Conservation (phyloP, 2,888 invertebrate species). For the Antheraea yamamai region DNA sequence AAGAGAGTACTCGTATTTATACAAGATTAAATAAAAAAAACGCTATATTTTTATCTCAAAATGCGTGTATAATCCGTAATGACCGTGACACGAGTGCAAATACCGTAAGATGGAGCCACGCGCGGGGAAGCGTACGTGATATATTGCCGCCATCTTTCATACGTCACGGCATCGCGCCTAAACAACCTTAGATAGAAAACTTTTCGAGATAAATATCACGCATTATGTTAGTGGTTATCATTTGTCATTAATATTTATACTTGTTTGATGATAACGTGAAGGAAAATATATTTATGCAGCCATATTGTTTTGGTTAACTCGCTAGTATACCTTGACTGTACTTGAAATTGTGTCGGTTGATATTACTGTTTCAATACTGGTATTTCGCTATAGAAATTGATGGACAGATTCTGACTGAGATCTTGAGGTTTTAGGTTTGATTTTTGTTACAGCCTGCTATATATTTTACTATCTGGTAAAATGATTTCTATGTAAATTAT, state of each 20-base stretch:
- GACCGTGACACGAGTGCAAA: slow-evolving; percentile 1
- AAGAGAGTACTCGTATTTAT: not conserved
- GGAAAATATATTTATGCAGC: not conserved
- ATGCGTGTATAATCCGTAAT: not conserved
- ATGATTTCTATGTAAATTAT: too few relatives aligned
- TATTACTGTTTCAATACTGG: too few relatives aligned
- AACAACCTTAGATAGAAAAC: slow-evolving; percentile 3
- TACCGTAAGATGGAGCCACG: slow-evolving; percentile 2
- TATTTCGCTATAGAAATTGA: too few relatives aligned
- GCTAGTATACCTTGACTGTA: too few relatives aligned
- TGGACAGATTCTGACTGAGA: too few relatives aligned
- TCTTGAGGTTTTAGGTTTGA: too few relatives aligned
- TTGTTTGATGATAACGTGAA: not conserved
- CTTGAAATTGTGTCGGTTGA: too few relatives aligned
- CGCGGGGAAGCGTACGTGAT: not conserved
- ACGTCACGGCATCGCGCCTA: slow-evolving; percentile 8
- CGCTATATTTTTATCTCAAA: not conserved
- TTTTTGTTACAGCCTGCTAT: too few relatives aligned
- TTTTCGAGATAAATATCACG: slow-evolving; percentile 1
- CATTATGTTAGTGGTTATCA: not conserved
- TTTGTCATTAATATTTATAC: not conserved
- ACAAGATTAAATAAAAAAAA: not conserved
- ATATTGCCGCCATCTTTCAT: slow-evolving; percentile 9
- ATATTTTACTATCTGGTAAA: too few relatives aligned
- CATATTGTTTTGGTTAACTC: not conserved